Base-by-base conservation (phyloP, 2,113 vertebrate species). In the Tachysurus fulvidraco region DNA sequence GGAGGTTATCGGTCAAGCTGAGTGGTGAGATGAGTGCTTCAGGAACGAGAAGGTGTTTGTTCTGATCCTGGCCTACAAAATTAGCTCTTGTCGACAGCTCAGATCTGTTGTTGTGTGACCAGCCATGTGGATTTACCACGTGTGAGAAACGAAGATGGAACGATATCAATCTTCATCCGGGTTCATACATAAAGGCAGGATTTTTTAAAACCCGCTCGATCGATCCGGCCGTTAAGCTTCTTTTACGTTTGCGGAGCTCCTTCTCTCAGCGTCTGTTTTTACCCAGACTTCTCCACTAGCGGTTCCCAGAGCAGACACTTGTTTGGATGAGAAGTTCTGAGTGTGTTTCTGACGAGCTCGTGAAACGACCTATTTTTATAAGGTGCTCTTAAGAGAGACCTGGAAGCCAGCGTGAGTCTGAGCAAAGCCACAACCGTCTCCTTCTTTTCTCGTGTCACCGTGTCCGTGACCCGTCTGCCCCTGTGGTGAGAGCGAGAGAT, bases 321-420 rank as follows among this genome's bases (percentile, higher is more conserved):
- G 85, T 86, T 86, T 86, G 79, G 85, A 86, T 6, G 67, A 55
- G 78, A 78, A 65, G 57, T 55, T 17, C 30, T 77, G 77, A 87
- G 86, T 83, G 86, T 86, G 88, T 83, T 69, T 83, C 28, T 83
- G 88, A 86, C 50, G 84, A 87, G 87, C 83, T 87, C 65, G 85
- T 89, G 90, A 92, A 91, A 91, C 88, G 85, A 81, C 88, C 93
- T 95, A 95, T 95, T 95, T 93, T 93, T 94, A 92, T 93, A 76
- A 91, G 91, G 90, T 93, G 91, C 92, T 91, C 92, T 93, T 76
- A 74, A 86, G 90, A 73, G 67, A 92, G 93, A 93, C 92, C 92
- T 64, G 92, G 89, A 88, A n/a, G 67, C 88, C 88, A 89, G 91
- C 86, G 90, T 91, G 85, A 91, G 89, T 89, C 60, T 74, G 85